phyloP scores from a whole-genome alignment of 2,888 invertebrate genomes.

The Aplocera efformata region DNA sequence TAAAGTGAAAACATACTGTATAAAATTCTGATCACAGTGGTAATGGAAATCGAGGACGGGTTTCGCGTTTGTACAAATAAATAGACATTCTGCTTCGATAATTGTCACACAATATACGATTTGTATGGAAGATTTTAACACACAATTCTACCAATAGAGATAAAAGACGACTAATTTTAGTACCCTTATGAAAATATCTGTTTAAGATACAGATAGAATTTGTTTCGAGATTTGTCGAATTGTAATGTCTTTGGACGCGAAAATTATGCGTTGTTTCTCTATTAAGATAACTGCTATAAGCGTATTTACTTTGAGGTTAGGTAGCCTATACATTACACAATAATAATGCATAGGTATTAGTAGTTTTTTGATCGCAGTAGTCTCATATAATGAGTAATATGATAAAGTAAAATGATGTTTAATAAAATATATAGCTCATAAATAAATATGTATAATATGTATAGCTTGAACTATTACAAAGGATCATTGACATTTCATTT shows the following conservation, averaged over 20 bases:
- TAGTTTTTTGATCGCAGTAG: too few relatives aligned
- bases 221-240: constrained; percentile 17
- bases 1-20: constrained; percentile 6
- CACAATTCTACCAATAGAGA: constrained; percentile 24
- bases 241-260: constrained; percentile 19
- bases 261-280: constrained; percentile 1
- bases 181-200: constrained; percentile 22
- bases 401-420: too few relatives aligned
- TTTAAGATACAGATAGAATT: constrained; percentile 18
- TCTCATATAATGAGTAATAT: too few relatives aligned
- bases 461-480: constrained; percentile 1
- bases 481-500: constrained; percentile 21
- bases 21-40: constrained; percentile 6
- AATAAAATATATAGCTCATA: too few relatives aligned
- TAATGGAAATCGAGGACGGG: constrained; percentile 35
- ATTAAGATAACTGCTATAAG: neutral
- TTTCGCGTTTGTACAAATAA: constrained; percentile 46
- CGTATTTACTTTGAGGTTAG: too few relatives aligned
- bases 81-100: constrained; percentile 43
- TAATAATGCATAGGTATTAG: too few relatives aligned
- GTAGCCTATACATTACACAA: too few relatives aligned
- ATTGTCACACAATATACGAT: constrained; percentile 48
- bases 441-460: too few relatives aligned
- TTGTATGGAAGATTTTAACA: constrained; percentile 36
- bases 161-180: constrained; percentile 25